Evolutionary conservation across 2,797 vertebrate species (phyloP).

Genomic region (Premnoplex brunnescens): DNA sequence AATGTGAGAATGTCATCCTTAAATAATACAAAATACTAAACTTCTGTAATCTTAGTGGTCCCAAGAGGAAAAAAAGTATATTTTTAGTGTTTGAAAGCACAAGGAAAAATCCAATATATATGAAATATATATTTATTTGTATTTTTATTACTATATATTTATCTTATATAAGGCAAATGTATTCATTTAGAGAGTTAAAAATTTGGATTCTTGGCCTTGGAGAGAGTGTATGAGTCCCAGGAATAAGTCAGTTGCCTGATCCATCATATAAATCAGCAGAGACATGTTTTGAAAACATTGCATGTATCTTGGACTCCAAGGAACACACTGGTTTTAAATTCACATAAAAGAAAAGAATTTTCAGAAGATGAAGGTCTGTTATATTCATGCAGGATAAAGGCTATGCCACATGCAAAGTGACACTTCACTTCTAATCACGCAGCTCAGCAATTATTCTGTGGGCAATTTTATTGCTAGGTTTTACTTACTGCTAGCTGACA

Average conservation of each 20-base stretch:
- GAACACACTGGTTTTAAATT: neutral
- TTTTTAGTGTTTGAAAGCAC: neutral
- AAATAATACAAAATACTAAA: neutral
- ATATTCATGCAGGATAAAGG: neutral
- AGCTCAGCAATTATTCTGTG: neutral
- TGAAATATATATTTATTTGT: neutral
- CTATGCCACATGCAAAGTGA: neutral
- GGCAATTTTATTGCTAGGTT: neutral
- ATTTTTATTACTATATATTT: neutral
- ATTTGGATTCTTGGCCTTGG: neutral
- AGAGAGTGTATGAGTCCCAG: neutral
- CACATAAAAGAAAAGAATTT: neutral
- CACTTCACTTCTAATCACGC: neutral
- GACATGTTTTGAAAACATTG: neutral
- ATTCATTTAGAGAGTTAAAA: neutral
- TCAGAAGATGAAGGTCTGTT: neutral
- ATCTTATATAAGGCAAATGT: neutral
- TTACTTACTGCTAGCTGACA: neutral
- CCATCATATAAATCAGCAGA: neutral
- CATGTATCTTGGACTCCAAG: neutral
- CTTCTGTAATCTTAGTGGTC: neutral
- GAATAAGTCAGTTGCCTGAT: neutral
- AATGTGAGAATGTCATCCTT: neutral
- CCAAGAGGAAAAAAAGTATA: neutral
- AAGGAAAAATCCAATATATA: neutral